Base-by-base conservation (phyloP, 2,888 invertebrate genomes). In the Cenopis cana region DNA sequence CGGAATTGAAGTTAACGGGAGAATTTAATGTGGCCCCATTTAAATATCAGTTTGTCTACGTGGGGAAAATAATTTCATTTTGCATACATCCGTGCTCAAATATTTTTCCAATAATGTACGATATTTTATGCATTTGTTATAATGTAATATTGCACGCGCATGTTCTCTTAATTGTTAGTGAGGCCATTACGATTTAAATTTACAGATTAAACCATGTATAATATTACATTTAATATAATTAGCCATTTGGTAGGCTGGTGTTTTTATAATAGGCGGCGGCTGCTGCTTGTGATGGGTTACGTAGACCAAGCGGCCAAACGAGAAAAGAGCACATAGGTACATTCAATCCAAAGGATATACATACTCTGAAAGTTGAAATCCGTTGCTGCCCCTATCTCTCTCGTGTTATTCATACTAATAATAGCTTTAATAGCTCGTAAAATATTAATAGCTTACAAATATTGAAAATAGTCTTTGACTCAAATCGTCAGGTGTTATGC, bases 121-220 rank as follows among this genome's bases (percentile, higher is more conserved):
- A 20, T 29, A 11, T 41, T 59, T 20, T 59, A 11, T 24, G 46
- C 38, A 41, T 20, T 18, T 38, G 9, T 38, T 14, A 20, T 12
- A 8, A 9, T 36, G 10, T 20, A 20, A 52, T 62, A 12, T 18
- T 61, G 36, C 10, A 49, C 18, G 52, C 20, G 18, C 36, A 33
- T 36, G 10, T 62, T 62, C 52, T 18, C 20, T 62, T 62, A 62
- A 62, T 62, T 62, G 18, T 52, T 62, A 36, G 50, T 50, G 18
- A 33, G 50, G 18, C 33, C 18, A 29, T 62, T 62, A 50, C 33
- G 33, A 36, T 50, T 62, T 62, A 18, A 33, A 54, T 54, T 54
- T 54, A 24, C 54, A 54, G 24, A 54, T 20, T 24, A 52, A 52
- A 24, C 52, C 52, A 20, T 24, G 24, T n/a, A 24, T 24, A 24